Percentiles rank a stretch among this genome's conserved stretches.
Evolutionary conservation across 2,113 vertebrate species (phyloP).

Genomic region (Melierax canorus): DNA sequence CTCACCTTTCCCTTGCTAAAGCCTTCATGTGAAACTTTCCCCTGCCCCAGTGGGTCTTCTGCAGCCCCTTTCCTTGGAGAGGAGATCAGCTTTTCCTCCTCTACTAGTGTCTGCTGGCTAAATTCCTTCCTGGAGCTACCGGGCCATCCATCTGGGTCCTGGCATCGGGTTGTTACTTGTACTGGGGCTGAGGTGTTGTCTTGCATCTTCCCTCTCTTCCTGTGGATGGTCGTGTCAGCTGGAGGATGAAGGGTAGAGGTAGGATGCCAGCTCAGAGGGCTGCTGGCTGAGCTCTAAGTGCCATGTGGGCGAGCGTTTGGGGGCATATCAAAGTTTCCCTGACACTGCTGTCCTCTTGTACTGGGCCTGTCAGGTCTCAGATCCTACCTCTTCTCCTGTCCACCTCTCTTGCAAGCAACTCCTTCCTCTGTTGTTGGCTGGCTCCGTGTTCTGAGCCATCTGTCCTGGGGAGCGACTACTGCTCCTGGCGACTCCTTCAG

Average conservation of each 20-base stretch:
- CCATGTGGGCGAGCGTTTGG: rapidly evolving
- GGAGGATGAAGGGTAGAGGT: not conserved
- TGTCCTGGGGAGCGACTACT: not conserved
- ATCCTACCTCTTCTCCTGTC: not conserved
- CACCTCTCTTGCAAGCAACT: not conserved
- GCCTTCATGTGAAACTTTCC: not conserved
- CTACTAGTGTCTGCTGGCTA: not conserved
- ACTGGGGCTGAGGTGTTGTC: not conserved
- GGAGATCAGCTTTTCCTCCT: not conserved
- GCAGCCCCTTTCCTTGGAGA: not conserved
- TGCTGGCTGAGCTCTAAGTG: not conserved
- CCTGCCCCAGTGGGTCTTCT: not conserved
- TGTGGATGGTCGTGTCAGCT: not conserved
- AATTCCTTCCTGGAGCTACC: not conserved
- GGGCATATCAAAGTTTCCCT: not conserved
- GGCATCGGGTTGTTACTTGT: not conserved
- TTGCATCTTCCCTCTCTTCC: not conserved
- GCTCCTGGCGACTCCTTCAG: not conserved
- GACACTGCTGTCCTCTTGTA: not conserved
- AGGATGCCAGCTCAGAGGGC: not conserved
- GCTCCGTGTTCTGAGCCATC: not conserved
- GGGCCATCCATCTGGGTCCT: rapidly evolving
- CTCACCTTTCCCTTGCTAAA: not conserved
- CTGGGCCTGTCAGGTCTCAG: not conserved
- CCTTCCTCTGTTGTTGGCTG: not conserved